Evolutionary conservation across 2,888 invertebrate genomes (phyloP).

Genomic region (Eledone cirrhosa): DNA sequence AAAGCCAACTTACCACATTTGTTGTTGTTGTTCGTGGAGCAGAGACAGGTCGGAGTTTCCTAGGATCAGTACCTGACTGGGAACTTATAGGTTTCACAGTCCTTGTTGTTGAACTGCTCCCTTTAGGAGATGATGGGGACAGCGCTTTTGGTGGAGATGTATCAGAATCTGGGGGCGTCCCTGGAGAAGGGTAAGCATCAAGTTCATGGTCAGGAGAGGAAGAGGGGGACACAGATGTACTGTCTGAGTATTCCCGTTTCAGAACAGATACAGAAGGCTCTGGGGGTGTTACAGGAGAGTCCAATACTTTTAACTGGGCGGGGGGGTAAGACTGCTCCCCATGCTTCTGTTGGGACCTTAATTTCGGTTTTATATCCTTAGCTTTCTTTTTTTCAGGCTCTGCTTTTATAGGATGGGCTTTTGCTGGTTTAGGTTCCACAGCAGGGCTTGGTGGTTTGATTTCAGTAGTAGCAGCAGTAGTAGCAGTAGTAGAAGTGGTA

Average conservation of each 20-base stretch:
- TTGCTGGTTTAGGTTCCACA: slow-evolving; percentile 28
- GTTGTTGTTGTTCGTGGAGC: slow-evolving; percentile 22
- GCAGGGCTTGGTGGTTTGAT: slow-evolving; percentile 36
- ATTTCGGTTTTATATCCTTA: slow-evolving; percentile 57
- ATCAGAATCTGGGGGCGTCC: slow-evolving; percentile 61
- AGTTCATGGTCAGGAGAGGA: slow-evolving; percentile 57
- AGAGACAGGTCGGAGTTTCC: too few species aligned
- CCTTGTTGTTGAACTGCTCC: slow-evolving; percentile 50
- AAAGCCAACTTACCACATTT: neutral
- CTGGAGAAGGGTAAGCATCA: slow-evolving; percentile 61
- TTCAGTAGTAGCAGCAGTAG: slow-evolving; percentile 31
- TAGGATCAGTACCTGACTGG: neutral
- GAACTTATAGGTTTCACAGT: slow-evolving; percentile 9
- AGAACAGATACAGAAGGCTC: slow-evolving; percentile 54
- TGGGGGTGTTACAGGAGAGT: slow-evolving; percentile 62
- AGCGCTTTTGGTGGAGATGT: slow-evolving; percentile 63
- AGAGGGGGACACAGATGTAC: slow-evolving; percentile 57
- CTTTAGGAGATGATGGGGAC: slow-evolving; percentile 60
- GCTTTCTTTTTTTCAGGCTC: slow-evolving; percentile 54
- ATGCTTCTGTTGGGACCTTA: slow-evolving; percentile 51
- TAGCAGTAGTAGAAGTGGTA: too few species aligned
- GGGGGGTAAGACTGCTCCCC: slow-evolving; percentile 54
- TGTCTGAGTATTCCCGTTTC: slow-evolving; percentile 58
- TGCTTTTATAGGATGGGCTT: slow-evolving; percentile 43
- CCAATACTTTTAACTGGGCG: slow-evolving; percentile 60